Evolutionary conservation across 2,797 vertebrate genomes (phyloP).

Genomic region (Buceros bicornis): DNA sequence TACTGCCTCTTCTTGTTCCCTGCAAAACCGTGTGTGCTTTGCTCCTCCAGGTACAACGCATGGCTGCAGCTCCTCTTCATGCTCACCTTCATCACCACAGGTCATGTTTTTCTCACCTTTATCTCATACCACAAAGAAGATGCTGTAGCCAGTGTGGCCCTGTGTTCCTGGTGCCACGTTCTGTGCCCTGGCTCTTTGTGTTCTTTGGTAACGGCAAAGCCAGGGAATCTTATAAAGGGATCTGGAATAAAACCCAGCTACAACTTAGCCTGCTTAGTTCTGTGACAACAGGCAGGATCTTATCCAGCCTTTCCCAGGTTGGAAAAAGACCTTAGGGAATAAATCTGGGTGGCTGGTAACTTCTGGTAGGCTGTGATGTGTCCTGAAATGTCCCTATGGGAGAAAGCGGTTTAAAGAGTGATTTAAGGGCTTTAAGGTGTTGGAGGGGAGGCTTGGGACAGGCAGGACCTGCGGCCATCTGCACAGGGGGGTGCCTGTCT

Average conservation of each 20-base stretch:
- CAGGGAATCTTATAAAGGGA: not conserved
- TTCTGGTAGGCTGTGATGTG: not conserved
- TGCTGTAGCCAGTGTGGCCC: not conserved
- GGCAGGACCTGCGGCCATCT: not conserved
- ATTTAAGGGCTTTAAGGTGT: not conserved
- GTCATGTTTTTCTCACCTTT: not conserved
- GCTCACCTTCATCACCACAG: not conserved
- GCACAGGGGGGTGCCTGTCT: rapidly evolving
- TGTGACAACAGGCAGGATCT: not conserved
- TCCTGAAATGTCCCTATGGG: not conserved
- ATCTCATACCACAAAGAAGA: not conserved
- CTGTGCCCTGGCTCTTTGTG: not conserved
- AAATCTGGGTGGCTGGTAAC: not conserved
- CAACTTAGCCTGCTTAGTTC: not conserved
- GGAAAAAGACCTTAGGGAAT: not conserved
- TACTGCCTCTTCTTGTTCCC: not conserved
- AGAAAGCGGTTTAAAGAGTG: not conserved
- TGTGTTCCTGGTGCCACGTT: rapidly evolving
- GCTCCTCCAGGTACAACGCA: not conserved
- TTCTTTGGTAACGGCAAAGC: not conserved
- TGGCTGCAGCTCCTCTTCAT: not conserved
- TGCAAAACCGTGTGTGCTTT: not conserved
- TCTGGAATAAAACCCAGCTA: not conserved
- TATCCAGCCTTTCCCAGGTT: not conserved
- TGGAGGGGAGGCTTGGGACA: not conserved